Base-by-base conservation (phyloP, 2,113 vertebrate species). In the Mungos mungo region DNA sequence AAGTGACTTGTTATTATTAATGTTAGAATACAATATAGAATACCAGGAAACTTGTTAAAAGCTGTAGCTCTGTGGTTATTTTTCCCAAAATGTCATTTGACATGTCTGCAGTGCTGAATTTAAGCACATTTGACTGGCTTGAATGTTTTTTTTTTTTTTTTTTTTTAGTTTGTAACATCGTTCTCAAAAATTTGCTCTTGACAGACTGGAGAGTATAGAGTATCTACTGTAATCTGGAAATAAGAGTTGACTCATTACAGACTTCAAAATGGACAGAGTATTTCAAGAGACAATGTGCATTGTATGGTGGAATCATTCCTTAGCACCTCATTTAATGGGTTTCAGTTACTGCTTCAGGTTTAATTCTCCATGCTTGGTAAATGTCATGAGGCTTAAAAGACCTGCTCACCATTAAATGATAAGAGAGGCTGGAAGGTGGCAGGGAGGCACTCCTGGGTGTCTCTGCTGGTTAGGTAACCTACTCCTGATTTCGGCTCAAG, bases 1-100 rank as follows among this genome's bases (percentile, higher is more conserved):
- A 94, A 93, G 71, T 68, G 41, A 90, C 15, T 90, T 81, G 25
- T 41, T 92, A 9, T 97, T 81, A 50, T 68, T 87, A 80, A 82
- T 84, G 31, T 81, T 89, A 81, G 21, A 31, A 5, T 47, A 65
- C 35, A 57, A 54, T n/a, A 16, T 50, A 93, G 66, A 96, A 97
- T 96, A 68, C 21, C 68, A 96, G 93, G 89, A 95, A 95, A 57
- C 72, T 90, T 1, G 54, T 50, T 52, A 52, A 80, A 33, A 35
- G 5, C 54, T 77, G 5, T 8, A 66, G 31, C 3, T 71, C 38
- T 16, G 2, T 65, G 1, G 19, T 84, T 21, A n/a, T 69, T 95
- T 93, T 94, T 60, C 35, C 57, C 79, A 57, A 88, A 79, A 87
- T 27, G 11, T 45, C 60, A 82, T 16, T 77, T 81, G 66, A 52